phyloP scores from a whole-genome alignment of 2,113 vertebrate genomes.

The Chloebia gouldiae region DNA sequence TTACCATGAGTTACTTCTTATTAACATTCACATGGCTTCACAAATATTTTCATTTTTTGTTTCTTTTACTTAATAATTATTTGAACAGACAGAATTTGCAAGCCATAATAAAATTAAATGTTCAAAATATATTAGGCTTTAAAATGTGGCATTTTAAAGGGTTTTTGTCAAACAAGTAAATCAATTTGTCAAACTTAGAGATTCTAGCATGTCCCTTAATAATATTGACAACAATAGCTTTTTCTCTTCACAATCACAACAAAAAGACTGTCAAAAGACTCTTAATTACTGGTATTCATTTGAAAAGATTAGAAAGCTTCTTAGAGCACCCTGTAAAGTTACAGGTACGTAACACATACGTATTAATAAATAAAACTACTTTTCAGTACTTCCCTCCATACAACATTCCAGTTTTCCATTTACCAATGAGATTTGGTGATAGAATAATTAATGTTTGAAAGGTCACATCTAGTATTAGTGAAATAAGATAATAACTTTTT shows the following conservation, averaged over 20 bases:
- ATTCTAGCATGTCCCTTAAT: not conserved
- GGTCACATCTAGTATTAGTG: not conserved
- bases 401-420: slow-evolving; percentile 1
- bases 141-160: not conserved
- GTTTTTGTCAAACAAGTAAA: not conserved
- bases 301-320: not conserved
- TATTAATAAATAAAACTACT: not conserved
- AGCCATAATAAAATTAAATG: not conserved
- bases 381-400: not conserved
- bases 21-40: not conserved
- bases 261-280: not conserved
- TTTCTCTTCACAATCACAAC: not conserved
- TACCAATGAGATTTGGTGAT: not conserved
- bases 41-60: not conserved
- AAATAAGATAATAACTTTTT: not conserved
- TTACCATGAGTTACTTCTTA: not conserved
- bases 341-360: not conserved
- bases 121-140: not conserved
- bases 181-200: not conserved
- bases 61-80: not conserved
- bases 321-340: not conserved
- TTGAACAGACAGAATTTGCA: not conserved
- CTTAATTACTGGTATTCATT: not conserved
- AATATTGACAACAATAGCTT: not conserved
- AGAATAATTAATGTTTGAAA: slow-evolving; percentile 16